Evolutionary conservation across 2,113 vertebrate species (phyloP), one percentile per base, ranked within the genome.

Genomic region (Bubalus kerabau): DNA sequence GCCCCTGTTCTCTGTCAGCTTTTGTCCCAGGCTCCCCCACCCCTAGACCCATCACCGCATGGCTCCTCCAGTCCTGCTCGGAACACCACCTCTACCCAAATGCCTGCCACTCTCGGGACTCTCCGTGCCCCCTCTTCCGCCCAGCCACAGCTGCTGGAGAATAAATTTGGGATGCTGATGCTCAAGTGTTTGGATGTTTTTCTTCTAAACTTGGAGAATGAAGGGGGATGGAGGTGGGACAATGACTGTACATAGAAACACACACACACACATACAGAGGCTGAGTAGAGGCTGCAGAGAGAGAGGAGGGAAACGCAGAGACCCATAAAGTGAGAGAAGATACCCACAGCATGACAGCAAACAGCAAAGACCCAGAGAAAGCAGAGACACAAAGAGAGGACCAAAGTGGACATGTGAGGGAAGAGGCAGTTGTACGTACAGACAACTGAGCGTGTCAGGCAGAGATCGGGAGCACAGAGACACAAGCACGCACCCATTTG

Each of bases 111-210:
- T 91, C 60, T 95, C 50, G 23, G 97, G 93, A 88, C 64, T 71
- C 91, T 96, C 40, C 15, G 60, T 85, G 89, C 21, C 88, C 86
- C 83, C 28, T 93, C 92, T 67, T 71, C 60, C 82, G 76, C 86
- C 85, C 36, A 19, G 95, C 95, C 98, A 56, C 97, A 95, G 90
- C 95, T 95, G 97, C 98, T 94, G 98, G 96, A 96, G 95, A 98
- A 98, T 98, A 98, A 98, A 98, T 84, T 84, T 97, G 98, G 97
- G 97, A 92, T 97, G 98, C 97, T 94, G 94, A 97, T 91, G 96
- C 87, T 92, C 85, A 95, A 97, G 93, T 40, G 97, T 97, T 85
- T 83, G 96, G 82, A 67, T 95, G 95, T 97, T 97, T 74, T 97
- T 94, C 95, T 91, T 90, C 59, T 92, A 56, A 95, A 91, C 94